Base-by-base conservation (phyloP, 2,797 vertebrate genomes). In the Tenualosa thibaudeaui region DNA sequence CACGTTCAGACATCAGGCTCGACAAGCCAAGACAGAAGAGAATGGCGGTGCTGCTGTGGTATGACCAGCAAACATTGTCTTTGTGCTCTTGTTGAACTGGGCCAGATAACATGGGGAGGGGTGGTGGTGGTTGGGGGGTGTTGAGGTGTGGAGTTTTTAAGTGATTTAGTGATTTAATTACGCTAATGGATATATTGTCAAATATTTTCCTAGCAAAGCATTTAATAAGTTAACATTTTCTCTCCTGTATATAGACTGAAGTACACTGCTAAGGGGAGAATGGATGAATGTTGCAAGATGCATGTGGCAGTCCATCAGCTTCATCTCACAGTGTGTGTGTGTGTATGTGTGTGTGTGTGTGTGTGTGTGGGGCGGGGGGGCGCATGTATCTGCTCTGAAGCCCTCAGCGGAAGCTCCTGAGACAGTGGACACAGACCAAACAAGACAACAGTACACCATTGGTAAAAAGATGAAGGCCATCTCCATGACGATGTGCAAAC, bases 401-500 rank as follows among this genome's bases (percentile, higher is more conserved):
- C 31, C 89, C 85, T 81, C 54, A 50, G 82, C 82, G 46, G 94
- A 96, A 81, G 88, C 87, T 43, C 13, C 31, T 1, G 92, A 95
- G 86, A 88, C 88, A 85, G 91, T 87, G 85, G 95, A 94, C 89
- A 90, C 90, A 86, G 93, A 95, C 50, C 81, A 89, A 71, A 86
- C 56, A 85, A 87, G 85, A 86, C 65, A 60, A 86, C 65, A 60
- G 91, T 94, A 92, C 84, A 91, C 93, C 83, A 83, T 95, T 58
- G 92, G 95, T 40, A 96, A 94, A 91, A 96, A 96, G 90, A 95
- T 93, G 93, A 95, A 95, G 88, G 94, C 92, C 85, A 96, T 95
- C 89, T 95, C 96, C 5, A 92, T 96, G 88, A 95, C 94, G 65
- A 96, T 97, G 97, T 95, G 93, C 92, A 96, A 94, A 88, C 96